Evolutionary conservation across 2,797 vertebrate species (phyloP), one percentile per base, ranked within the genome.

Genomic region (Pempheris klunzingeri): DNA sequence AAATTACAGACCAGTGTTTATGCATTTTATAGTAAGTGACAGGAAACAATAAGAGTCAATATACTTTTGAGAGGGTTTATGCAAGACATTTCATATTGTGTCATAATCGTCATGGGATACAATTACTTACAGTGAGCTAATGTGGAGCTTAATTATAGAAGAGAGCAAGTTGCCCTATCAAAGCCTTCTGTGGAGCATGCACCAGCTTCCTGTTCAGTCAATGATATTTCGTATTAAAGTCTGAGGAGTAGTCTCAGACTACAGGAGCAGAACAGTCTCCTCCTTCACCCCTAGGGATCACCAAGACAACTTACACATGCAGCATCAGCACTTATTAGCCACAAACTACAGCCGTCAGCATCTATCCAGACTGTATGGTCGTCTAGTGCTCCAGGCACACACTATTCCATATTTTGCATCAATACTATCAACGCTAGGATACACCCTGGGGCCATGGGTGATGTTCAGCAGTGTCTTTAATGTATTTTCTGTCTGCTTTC

Each of bases 61-160:
- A 7, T 44, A 52, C 28, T 57, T 59, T 32, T 47, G 15, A 62
- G 54, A 75, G 3, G 7, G 11, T 62, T 64, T 60, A 58, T 84
- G 66, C n/a, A 46, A 17, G 32, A 52, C 10, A 64, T 57, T 60
- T 30, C 52, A 12, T 17, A 58, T 0, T 71, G 61, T 55, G 62
- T 68, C 71, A 74, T 36, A 71, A 83, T 72, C 4, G 5, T 74
- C 76, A 68, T 36, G 77, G 79, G 78, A 91, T 52, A 32, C 52
- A 85, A 77, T 86, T 83, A 85, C 77, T 83, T 81, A 82, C n/a
- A 34, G 57, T 13, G 1, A 66, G 55, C 82, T 83, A 88, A 89
- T 65, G 73, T 78, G 82, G 32, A 66, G 47, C 58, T 74, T 86
- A 84, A 89, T 84, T 82, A 83, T 22, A 71, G 74, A 76, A 5